phyloP scores from a whole-genome alignment of 2,888 invertebrate species.

The Trichogramma dendrolimi region DNA sequence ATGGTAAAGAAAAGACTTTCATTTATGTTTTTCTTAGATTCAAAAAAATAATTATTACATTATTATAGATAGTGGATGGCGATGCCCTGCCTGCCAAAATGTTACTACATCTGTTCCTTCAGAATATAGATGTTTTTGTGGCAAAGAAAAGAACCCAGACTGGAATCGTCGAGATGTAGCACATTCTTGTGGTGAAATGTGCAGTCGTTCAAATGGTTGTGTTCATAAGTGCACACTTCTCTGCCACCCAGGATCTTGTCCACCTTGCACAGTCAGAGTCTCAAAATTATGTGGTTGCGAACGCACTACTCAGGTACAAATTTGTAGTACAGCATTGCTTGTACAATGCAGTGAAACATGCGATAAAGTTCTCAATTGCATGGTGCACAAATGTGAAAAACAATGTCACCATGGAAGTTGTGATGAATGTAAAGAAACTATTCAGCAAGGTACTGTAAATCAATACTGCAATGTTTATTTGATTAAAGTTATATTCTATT shows the following conservation, averaged over 20 bases:
- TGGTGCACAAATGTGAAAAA: constrained; percentile 67
- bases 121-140: constrained; percentile 88
- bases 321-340: constrained; percentile 68
- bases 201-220: constrained; percentile 61
- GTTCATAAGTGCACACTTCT: constrained; percentile 64
- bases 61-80: constrained; percentile 72
- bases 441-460: constrained; percentile 60
- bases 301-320: constrained; percentile 63
- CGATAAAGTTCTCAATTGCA: constrained; percentile 71
- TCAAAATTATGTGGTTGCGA: constrained; percentile 75
- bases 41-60: background rate
- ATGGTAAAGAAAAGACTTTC: constrained; percentile 50
- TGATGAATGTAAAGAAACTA: constrained; percentile 62
- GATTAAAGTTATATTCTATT: background rate
- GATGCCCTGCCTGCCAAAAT: constrained; percentile 94
- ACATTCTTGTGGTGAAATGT: constrained; percentile 88
- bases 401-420: constrained; percentile 81
- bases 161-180: constrained; percentile 75
- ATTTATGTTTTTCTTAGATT: background rate
- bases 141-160: constrained; percentile 70
- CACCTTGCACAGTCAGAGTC: constrained; percentile 77
- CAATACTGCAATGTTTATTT: background rate
- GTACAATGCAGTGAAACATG: constrained; percentile 75
- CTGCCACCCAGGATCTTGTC: constrained; percentile 85
- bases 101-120: constrained; percentile 68